These are phyloP conservation scores for Noctilio leporinus DNA, from an alignment of 2,113 vertebrate genomes.

Conservation along the genomic window DNA sequence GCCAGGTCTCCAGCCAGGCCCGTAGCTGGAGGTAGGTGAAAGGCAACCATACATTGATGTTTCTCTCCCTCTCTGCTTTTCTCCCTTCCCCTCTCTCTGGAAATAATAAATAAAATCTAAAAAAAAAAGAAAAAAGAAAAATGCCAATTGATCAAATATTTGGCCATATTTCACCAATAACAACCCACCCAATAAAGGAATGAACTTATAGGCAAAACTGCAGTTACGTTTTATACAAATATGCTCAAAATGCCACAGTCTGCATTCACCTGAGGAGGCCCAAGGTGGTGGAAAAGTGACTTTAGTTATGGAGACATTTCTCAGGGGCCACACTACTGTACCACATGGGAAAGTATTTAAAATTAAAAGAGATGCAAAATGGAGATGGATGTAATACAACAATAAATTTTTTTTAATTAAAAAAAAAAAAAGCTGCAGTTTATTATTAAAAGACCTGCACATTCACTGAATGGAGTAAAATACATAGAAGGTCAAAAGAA, in stretches of 20 bases:
- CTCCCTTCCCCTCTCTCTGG: too few relatives aligned
- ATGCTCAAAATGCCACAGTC: background rate
- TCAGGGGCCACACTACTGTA: background rate
- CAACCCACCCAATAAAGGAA: background rate
- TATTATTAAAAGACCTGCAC: too few relatives aligned
- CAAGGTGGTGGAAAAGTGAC: background rate
- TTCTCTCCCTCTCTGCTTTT: too few relatives aligned
- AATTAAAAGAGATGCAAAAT: too few relatives aligned
- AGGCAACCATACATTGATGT: too few relatives aligned
- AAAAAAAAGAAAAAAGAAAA: conserved; percentile 29
- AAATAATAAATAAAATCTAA: too few relatives aligned
- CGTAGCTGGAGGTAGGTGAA: too few relatives aligned
- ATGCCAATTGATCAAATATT: background rate
- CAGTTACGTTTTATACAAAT: background rate
- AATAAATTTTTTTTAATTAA: too few relatives aligned
- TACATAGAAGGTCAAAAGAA: background rate
- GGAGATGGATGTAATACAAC: too few relatives aligned
- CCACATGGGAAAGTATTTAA: background rate
- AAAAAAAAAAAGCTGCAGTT: too few relatives aligned
- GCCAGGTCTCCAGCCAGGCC: too few relatives aligned
- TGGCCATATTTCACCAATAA: background rate
- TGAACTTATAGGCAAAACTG: background rate
- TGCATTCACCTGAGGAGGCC: background rate
- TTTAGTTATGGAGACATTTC: background rate
- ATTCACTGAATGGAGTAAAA: background rate